phyloP scores from a whole-genome alignment of 2,888 invertebrate genomes.

The Thereva unica region DNA sequence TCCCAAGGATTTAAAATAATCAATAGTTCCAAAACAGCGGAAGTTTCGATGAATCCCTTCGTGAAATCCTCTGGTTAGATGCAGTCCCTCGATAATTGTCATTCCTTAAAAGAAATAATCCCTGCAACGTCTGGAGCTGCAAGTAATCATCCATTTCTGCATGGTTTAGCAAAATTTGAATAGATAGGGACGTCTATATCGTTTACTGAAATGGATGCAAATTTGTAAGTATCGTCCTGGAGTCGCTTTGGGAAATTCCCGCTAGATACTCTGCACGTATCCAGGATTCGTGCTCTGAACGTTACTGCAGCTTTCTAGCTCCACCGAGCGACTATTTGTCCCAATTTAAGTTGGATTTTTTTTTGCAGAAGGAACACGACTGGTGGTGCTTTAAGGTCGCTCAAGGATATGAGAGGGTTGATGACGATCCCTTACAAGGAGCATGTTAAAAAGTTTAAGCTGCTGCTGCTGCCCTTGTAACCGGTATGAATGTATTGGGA shows the following conservation, averaged over 20 bases:
- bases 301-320: conserved; percentile 26
- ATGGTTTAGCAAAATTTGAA: conserved; percentile 13
- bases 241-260: neutral
- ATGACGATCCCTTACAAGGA: no score
- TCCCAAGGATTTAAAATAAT: no score
- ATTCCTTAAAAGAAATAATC: no score
- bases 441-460: no score
- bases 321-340: conserved; percentile 15
- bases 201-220: conserved; percentile 28
- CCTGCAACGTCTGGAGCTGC: no score
- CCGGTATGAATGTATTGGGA: conserved; percentile 11
- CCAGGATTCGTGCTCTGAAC: conserved; percentile 15
- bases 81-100: no score
- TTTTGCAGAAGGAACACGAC: neutral
- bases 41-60: no score
- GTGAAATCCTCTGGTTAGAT: no score
- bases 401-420: no score
- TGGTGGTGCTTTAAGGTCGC: no score
- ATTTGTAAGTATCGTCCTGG: neutral
- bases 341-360: conserved; percentile 30
- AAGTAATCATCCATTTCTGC: neutral
- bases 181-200: conserved; percentile 26
- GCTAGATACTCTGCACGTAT: conserved; percentile 14
- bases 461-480: no score
- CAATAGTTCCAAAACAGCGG: no score